These are phyloP conservation scores for Oscheius sp. DNA, from an alignment of 2,888 invertebrate genomes.

Conservation along the genomic window DNA sequence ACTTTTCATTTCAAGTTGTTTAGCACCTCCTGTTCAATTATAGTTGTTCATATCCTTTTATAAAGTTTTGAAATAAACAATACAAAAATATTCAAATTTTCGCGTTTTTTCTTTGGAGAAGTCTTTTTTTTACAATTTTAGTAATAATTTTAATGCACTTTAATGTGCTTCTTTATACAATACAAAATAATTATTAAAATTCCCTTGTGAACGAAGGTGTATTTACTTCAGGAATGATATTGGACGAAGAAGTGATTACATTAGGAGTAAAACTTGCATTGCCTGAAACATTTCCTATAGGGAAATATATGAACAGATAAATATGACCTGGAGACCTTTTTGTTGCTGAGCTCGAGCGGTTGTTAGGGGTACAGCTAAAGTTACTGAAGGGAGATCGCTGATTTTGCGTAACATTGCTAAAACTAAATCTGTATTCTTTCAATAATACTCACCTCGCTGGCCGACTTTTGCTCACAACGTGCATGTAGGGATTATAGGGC, in stretches of 20 bases:
- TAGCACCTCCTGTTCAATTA: slow-evolving; percentile 43
- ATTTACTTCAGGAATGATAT: background rate
- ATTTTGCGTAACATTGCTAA: no score
- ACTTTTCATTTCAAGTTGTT: slow-evolving; percentile 55
- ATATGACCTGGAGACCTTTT: background rate
- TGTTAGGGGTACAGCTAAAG: background rate
- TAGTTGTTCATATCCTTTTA: background rate
- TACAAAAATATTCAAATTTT: background rate
- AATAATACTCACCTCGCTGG: background rate
- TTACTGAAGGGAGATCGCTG: no score
- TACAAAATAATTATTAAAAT: background rate
- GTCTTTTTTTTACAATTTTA: slow-evolving; percentile 16
- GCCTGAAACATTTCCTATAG: background rate
- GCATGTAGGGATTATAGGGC: background rate
- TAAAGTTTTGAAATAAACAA: no score
- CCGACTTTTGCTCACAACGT: background rate
- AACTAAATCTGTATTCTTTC: no score
- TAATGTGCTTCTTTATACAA: background rate
- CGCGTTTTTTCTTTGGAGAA: no score
- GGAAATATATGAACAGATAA: background rate
- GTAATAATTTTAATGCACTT: background rate
- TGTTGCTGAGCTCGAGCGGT: background rate
- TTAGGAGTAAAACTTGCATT: background rate
- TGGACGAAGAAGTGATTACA: no score
- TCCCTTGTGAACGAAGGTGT: background rate